These are phyloP conservation scores for Beroe ovata DNA, from an alignment of 37 sponge, comb jelly and placozoan species.

Conservation along the genomic window DNA sequence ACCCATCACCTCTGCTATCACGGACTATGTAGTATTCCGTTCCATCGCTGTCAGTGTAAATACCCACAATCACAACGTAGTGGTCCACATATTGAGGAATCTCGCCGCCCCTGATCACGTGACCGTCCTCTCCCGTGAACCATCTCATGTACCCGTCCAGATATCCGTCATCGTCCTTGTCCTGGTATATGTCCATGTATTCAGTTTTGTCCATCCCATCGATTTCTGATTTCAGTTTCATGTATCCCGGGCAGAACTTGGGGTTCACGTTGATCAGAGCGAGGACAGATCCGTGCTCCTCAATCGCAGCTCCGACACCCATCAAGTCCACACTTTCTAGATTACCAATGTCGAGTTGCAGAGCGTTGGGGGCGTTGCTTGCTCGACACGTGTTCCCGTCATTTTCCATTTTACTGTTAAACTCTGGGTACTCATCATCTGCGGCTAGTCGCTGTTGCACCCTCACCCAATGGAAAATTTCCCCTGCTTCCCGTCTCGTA, in stretches of 20 bases:
- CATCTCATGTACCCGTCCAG: slow-evolving; percentile 12
- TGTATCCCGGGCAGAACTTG: not conserved
- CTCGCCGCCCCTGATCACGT: slow-evolving; percentile 3
- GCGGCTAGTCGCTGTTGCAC: slow-evolving; percentile 35
- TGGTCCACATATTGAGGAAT: not conserved
- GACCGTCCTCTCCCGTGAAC: slow-evolving; percentile 32
- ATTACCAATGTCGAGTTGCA: not conserved
- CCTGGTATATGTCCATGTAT: slow-evolving; percentile 6
- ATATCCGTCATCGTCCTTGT: slow-evolving; percentile 3
- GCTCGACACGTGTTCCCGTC: slow-evolving; percentile 11
- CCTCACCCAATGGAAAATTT: slow-evolving; percentile 4
- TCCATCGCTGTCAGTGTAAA: not conserved
- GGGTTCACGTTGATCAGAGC: not conserved
- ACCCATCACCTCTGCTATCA: slow-evolving; percentile 36
- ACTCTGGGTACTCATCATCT: slow-evolving; percentile 17
- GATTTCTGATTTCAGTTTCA: not conserved
- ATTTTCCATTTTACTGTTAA: not conserved
- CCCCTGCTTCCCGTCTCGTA: too few relatives aligned
- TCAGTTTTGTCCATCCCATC: not conserved
- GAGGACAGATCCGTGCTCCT: not conserved
- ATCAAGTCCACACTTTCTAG: not conserved
- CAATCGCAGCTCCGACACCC: not conserved
- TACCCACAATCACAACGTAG: slow-evolving; percentile 16
- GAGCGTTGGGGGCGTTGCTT: slow-evolving; percentile 27
- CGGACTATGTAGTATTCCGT: slow-evolving; percentile 26